These are phyloP conservation scores for Oceanodroma leucorhoa DNA, from an alignment of 2,797 vertebrate genomes.

Conservation along the genomic window DNA sequence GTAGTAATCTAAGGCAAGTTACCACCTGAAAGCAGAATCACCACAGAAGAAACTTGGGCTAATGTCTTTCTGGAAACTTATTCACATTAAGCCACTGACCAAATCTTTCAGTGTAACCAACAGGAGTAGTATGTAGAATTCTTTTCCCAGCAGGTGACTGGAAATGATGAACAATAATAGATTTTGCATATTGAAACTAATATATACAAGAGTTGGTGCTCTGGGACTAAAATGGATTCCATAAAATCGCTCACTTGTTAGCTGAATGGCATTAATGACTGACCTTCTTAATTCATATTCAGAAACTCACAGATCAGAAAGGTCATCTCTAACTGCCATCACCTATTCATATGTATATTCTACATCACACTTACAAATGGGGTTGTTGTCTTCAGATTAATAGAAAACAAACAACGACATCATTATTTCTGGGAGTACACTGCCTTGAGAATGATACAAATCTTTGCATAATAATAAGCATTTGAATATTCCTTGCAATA, in stretches of 20 bases:
- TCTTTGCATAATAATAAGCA: background rate
- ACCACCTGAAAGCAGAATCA: background rate
- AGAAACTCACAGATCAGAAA: constrained; percentile 42
- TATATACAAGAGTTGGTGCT: constrained; percentile 40
- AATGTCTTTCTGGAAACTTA: background rate
- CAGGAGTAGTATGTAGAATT: background rate
- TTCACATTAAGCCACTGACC: background rate
- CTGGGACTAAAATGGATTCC: constrained; percentile 44
- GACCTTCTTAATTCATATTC: constrained; percentile 35
- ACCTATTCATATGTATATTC: constrained; percentile 44
- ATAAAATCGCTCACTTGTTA: constrained; percentile 28
- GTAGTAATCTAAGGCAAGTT: background rate
- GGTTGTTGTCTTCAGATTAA: constrained; percentile 38
- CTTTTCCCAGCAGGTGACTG: background rate
- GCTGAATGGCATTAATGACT: constrained; percentile 3
- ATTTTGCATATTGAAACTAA: constrained; percentile 57
- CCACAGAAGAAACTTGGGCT: background rate
- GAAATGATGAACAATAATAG: constrained; percentile 27
- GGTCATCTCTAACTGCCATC: constrained; percentile 14
- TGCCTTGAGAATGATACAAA: background rate
- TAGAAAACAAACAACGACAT: background rate
- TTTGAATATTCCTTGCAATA: background rate
- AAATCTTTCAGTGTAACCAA: background rate
- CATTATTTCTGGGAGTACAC: background rate
- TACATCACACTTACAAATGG: constrained; percentile 23